Percentiles rank a stretch among this genome's conserved stretches.
Conservation (phyloP, 92 coral and sea anemone genomes). For the Palythoa caribaeorum region DNA sequence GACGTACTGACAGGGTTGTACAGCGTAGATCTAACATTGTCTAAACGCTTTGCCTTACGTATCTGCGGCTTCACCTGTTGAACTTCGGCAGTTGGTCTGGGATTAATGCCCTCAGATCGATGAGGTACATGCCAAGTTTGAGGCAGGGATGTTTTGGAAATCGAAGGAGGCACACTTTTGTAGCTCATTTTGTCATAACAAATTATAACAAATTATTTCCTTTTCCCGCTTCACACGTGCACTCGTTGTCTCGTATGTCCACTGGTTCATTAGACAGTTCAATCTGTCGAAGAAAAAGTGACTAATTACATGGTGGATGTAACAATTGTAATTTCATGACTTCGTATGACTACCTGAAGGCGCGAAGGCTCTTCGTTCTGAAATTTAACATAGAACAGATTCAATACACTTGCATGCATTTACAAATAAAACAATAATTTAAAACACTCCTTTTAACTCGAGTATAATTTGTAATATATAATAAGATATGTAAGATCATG, state of each 20-base stretch:
- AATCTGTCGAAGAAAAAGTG: conserved; percentile 3
- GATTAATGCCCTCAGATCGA: neutral
- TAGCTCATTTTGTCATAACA: neutral
- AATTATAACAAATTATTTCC: neutral
- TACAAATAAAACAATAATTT: neutral
- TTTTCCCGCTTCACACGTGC: neutral
- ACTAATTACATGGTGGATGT: neutral
- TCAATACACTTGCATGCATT: neutral
- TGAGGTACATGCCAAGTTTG: too few species aligned
- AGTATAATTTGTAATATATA: neutral
- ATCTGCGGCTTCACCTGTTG: neutral
- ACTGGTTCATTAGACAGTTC: neutral
- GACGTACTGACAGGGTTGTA: neutral
- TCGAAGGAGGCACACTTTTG: neutral
- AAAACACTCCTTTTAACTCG: neutral
- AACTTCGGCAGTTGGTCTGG: neutral
- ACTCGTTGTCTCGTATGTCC: neutral
- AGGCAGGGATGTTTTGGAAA: too few species aligned
- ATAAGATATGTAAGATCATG: neutral
- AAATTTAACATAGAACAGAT: neutral
- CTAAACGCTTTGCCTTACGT: neutral
- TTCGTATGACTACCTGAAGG: neutral
- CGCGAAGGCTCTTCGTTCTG: neutral
- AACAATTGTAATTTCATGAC: neutral
- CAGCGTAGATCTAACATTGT: neutral